Percentiles rank a stretch among this genome's conserved stretches.
Evolutionary conservation across 2,113 vertebrate species (phyloP).

Genomic region (Haplochromis vanheusdeni): DNA sequence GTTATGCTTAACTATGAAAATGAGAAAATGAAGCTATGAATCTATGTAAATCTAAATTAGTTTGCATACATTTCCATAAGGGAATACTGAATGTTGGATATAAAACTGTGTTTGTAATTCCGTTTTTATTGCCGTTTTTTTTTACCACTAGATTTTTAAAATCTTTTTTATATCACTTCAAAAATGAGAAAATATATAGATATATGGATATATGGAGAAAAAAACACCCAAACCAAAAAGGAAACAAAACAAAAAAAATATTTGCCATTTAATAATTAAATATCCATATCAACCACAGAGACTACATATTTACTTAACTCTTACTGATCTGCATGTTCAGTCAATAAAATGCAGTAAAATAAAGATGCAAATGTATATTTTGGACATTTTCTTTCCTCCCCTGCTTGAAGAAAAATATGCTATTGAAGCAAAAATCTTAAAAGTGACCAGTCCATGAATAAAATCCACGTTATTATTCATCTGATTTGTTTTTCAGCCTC

Average conservation of each 20-base stretch:
- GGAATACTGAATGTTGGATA: not conserved
- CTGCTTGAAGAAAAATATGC: not conserved
- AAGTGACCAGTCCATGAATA: not conserved
- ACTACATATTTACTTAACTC: not conserved
- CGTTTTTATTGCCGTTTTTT: not conserved
- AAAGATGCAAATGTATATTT: not conserved
- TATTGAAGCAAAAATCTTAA: not conserved
- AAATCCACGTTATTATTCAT: not conserved
- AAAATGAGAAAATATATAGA: not conserved
- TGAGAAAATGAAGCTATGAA: not conserved
- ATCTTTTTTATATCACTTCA: not conserved
- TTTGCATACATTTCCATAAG: not conserved
- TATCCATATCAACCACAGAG: not conserved
- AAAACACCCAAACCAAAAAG: accelerated
- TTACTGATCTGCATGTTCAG: not conserved
- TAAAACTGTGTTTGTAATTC: not conserved
- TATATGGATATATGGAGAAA: too few relatives aligned
- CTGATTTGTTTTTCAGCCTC: not conserved
- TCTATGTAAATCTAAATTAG: not conserved
- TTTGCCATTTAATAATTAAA: not conserved
- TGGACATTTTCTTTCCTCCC: not conserved
- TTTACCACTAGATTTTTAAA: not conserved
- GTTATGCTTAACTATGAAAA: not conserved
- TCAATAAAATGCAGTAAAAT: not conserved
- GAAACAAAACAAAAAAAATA: not conserved